Percentiles rank a stretch among this genome's conserved stretches.
Conservation (phyloP, 1,140 invertebrate species). For the Zaprionus ornatus region DNA sequence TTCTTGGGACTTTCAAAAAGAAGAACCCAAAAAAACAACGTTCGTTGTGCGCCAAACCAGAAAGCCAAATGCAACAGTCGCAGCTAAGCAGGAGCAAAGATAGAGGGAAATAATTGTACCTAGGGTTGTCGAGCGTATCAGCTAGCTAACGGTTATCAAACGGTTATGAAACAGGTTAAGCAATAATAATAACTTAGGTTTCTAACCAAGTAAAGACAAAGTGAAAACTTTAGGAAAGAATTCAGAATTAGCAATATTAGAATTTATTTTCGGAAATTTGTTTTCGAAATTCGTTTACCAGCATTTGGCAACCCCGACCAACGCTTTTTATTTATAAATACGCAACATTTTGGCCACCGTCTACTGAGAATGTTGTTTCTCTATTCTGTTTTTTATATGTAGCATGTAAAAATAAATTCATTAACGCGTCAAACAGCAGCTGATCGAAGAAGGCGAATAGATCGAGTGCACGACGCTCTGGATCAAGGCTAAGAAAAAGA, state of each 20-base stretch:
- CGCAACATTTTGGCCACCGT: conserved; percentile 40
- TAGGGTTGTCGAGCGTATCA: conserved; percentile 50
- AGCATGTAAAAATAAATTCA: conserved; percentile 76
- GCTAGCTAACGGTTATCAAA: conserved; percentile 15
- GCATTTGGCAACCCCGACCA: conserved; percentile 42
- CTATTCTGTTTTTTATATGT: conserved; percentile 27
- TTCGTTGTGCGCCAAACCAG: conserved; percentile 74
- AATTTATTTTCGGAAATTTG: neutral
- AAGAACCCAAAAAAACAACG: conserved; percentile 66
- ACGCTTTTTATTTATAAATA: conserved; percentile 67
- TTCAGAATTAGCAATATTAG: neutral
- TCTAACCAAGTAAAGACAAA: neutral
- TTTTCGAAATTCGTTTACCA: neutral
- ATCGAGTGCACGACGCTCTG: conserved; percentile 44
- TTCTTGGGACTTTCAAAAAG: conserved; percentile 43
- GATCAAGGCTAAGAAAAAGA: conserved; percentile 55
- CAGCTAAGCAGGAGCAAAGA: conserved; percentile 29
- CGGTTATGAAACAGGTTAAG: neutral
- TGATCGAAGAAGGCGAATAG: conserved; percentile 56
- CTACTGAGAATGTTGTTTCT: conserved; percentile 27
- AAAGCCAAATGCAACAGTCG: conserved; percentile 72
- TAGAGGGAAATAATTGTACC: conserved; percentile 18
- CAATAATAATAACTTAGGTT: neutral
- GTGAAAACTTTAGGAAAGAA: neutral
- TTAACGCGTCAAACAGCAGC: conserved; percentile 59